Base-by-base conservation (phyloP, 2,113 vertebrate genomes). In the Pseudorectes ferrugineus region DNA sequence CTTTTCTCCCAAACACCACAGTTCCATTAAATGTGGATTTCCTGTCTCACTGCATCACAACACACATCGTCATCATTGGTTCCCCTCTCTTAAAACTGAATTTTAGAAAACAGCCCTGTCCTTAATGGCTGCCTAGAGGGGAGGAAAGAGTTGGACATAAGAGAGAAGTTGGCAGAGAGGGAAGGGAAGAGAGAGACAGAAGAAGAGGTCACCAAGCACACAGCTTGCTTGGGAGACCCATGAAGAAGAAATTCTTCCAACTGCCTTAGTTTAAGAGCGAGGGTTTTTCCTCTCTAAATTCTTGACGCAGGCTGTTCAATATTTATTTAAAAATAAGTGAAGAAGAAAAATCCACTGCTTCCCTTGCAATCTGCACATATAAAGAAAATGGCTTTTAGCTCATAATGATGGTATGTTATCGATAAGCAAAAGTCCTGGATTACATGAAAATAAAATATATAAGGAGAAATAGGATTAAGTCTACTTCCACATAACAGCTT, bases 241-340 rank as follows among this genome's bases (percentile, higher is more conserved):
- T 1, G 2, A 54, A 40, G 59, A 88, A 92, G 58, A 90, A 96
- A 95, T 89, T 72, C 70, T 72, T 86, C 80, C 93, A 63, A 70
- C 46, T 82, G 55, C 33, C 45, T 66, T 70, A 81, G 28, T 33
- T 82, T 79, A 59, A 89, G 55, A 89, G 61, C 49, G 38, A 87
- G 55, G 43, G 26, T 20, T 79, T 95, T 95, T 73, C 35, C 15
- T 5, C 66, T 76, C 88, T 65, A 80, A 89, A 92, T 95, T 97
- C 91, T 70, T 93, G 76, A 91, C 63, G 68, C 8, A 43, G n/a
- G 40, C 45, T 91, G 65, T 86, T 95, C 66, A 57, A 84, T 57
- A 96, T 85, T 93, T 95, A 85, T 89, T 96, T 83, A 40, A 89
- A 97, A 75, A 65, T 66, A 95, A 95, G 9, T 17, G 66, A 95